Percentiles rank a stretch among this genome's conserved stretches.
phyloP scores from a whole-genome alignment of 2,888 invertebrate genomes.

The Dolichopus griseipennis region DNA sequence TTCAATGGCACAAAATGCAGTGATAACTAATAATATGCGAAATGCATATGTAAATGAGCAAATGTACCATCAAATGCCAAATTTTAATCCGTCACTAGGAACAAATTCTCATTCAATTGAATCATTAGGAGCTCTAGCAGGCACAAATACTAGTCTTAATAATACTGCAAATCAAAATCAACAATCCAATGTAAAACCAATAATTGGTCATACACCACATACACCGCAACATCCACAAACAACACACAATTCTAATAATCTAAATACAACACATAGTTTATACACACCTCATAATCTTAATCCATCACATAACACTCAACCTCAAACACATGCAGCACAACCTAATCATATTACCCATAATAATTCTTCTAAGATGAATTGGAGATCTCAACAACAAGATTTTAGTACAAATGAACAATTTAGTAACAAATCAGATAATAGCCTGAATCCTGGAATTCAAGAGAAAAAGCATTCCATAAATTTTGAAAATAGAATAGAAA shows the following conservation, averaged over 20 bases:
- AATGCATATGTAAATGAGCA: conserved; percentile 27
- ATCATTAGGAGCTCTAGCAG: background rate
- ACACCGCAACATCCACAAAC: background rate
- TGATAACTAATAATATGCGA: conserved; percentile 27
- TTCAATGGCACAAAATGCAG: background rate
- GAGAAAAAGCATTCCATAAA: background rate
- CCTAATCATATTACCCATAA: background rate
- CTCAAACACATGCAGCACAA: background rate
- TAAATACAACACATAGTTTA: background rate
- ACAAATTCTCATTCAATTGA: conserved; percentile 26
- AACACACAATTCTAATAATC: background rate
- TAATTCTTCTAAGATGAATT: background rate
- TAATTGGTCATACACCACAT: background rate
- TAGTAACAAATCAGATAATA: background rate
- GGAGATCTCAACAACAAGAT: conserved; percentile 4
- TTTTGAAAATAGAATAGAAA: background rate
- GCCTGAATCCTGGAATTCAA: background rate
- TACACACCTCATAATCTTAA: background rate
- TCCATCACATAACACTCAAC: background rate
- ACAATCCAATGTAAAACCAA: background rate
- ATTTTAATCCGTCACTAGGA: conserved; percentile 45
- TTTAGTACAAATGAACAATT: background rate
- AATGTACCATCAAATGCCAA: conserved; percentile 34
- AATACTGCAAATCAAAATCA: background rate
- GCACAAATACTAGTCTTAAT: background rate